A percentile compares a stretch with the other conserved stretches of the same genome.
These are phyloP conservation scores for Ptilonorhynchus violaceus DNA, from an alignment of 2,113 vertebrate species.

Conservation along the genomic window DNA sequence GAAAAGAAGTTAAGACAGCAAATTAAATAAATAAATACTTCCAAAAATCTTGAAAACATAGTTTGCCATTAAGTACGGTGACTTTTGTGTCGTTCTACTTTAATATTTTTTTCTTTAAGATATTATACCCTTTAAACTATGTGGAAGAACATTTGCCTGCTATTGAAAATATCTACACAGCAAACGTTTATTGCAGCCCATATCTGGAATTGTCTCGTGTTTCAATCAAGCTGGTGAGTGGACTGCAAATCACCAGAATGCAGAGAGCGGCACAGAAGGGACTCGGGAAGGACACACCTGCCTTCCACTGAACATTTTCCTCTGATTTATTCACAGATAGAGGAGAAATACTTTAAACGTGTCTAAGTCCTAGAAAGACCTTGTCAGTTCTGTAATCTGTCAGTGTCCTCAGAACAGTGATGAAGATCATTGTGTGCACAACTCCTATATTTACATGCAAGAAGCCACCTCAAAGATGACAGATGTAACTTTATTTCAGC, in stretches of 20 bases:
- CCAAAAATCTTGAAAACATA: not conserved
- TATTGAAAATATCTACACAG: not conserved
- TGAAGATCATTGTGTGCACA: not conserved
- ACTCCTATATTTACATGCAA: not conserved
- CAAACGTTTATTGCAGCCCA: not conserved
- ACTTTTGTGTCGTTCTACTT: not conserved
- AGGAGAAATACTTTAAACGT: not conserved
- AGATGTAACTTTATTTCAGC: not conserved
- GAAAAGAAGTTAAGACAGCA: not conserved
- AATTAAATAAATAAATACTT: not conserved
- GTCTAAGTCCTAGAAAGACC: not conserved
- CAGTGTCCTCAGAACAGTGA: not conserved
- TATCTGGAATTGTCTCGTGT: not conserved
- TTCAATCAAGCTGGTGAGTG: not conserved
- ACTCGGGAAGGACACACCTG: not conserved
- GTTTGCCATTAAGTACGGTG: not conserved
- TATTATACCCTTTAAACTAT: not conserved
- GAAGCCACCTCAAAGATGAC: not conserved
- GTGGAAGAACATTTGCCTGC: not conserved
- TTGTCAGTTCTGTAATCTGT: not conserved
- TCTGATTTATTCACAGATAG: constrained; percentile 23
- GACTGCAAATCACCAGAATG: not conserved
- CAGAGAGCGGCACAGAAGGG: not conserved
- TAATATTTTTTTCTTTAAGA: not conserved
- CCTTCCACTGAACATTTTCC: not conserved